These are phyloP conservation scores for Ictalurus punctatus DNA, from an alignment of 2,113 vertebrate genomes.

Conservation along the genomic window DNA sequence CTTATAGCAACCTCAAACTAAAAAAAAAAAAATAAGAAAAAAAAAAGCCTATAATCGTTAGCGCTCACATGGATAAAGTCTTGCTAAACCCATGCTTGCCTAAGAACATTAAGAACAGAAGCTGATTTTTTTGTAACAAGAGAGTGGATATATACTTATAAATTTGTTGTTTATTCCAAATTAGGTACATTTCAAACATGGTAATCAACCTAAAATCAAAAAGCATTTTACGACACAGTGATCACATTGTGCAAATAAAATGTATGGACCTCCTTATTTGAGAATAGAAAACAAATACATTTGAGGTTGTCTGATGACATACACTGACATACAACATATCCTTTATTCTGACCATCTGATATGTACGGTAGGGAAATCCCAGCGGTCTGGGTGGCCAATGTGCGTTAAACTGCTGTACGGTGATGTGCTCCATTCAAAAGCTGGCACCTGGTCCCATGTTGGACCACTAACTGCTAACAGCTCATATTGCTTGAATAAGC, in stretches of 20 bases:
- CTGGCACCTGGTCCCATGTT: conserved; percentile 85
- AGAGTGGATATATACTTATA: not conserved
- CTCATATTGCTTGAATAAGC: conserved; percentile 72
- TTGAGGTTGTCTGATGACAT: not conserved
- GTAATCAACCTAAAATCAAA: not conserved
- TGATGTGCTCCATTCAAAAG: conserved; percentile 89
- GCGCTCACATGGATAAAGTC: not conserved
- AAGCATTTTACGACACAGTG: not conserved
- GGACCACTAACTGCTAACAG: conserved; percentile 85
- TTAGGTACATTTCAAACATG: not conserved
- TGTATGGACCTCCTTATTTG: not conserved
- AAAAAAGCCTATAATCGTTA: not conserved
- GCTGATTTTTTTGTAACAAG: not conserved
- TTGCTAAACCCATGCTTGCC: not conserved
- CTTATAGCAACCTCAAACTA: not conserved
- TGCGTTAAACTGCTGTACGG: conserved; percentile 79
- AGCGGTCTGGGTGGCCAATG: conserved; percentile 92
- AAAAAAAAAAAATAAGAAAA: too few relatives aligned
- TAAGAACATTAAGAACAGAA: not conserved
- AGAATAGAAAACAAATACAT: not conserved
- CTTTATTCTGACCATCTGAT: conserved; percentile 75
- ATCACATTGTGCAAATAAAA: not conserved
- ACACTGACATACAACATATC: not conserved
- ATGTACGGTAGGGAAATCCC: conserved; percentile 81
- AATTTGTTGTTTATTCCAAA: not conserved